Percentiles rank a stretch among this genome's conserved stretches.
Evolutionary conservation across 2,888 invertebrate species (phyloP).

Genomic region (Cantharis rufa): DNA sequence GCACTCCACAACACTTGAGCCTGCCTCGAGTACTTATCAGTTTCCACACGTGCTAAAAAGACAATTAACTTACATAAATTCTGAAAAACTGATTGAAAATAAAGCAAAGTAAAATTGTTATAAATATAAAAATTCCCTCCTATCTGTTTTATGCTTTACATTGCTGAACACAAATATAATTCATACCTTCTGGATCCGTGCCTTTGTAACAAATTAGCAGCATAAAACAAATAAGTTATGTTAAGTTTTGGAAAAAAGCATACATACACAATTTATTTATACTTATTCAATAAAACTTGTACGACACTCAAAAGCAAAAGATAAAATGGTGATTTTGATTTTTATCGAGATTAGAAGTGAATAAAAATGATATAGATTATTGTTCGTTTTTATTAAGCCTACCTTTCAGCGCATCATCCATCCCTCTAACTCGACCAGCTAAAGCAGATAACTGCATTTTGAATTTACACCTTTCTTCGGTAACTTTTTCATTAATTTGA

Average conservation of each 20-base stretch:
- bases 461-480: constrained; percentile 69
- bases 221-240: constrained; percentile 38
- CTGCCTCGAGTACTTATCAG: constrained; percentile 74
- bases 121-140: neutral
- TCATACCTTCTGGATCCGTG: constrained; percentile 33
- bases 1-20: constrained; percentile 94
- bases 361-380: neutral
- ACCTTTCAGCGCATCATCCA: constrained; percentile 78
- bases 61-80: constrained; percentile 2
- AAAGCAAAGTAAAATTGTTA: neutral
- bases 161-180: neutral
- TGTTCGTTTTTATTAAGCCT: constrained; percentile 40
- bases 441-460: constrained; percentile 74
- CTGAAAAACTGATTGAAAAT: neutral
- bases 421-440: constrained; percentile 74
- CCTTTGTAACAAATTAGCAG: constrained; percentile 27
- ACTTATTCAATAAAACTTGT: neutral
- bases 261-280: neutral
- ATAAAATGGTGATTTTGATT: neutral
- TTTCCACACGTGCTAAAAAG: constrained; percentile 67
- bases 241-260: neutral
- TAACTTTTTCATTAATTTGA: constrained; percentile 69
- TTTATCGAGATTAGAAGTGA: neutral
- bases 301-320: neutral
- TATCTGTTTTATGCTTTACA: constrained; percentile 32